These are phyloP conservation scores for Platycnemis pennipes DNA, from an alignment of 2,888 invertebrate genomes.

Conservation along the genomic window DNA sequence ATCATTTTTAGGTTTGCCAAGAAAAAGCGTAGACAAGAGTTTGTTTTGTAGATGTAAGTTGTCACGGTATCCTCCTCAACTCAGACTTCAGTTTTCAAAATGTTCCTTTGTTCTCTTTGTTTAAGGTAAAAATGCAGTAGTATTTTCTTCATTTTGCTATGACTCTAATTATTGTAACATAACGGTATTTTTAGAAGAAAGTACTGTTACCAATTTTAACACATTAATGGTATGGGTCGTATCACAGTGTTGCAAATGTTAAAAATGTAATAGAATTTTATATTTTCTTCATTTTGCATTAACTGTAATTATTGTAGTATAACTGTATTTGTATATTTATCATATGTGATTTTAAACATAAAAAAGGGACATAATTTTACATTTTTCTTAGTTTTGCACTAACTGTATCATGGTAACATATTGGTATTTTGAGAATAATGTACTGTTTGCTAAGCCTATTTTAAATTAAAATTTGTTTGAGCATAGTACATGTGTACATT, in stretches of 20 bases:
- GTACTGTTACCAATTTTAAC: background rate
- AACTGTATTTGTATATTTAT: no score
- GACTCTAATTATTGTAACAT: background rate
- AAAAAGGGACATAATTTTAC: background rate
- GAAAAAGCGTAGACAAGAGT: background rate
- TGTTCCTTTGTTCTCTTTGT: background rate
- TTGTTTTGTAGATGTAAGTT: background rate
- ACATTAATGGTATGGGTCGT: background rate
- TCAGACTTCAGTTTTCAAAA: background rate
- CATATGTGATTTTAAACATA: no score
- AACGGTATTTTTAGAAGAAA: background rate
- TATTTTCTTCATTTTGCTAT: background rate
- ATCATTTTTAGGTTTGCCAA: background rate
- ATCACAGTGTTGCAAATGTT: no score
- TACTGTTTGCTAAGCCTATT: background rate
- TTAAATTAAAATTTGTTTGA: background rate
- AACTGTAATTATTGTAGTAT: no score
- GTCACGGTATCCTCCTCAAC: background rate
- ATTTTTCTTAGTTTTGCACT: background rate
- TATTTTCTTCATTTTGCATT: no score
- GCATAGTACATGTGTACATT: background rate
- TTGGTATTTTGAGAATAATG: slow-evolving; percentile 1
- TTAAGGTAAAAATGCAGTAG: background rate
- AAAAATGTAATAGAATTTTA: no score
- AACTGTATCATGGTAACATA: background rate